These are phyloP conservation scores for Spisula subtruncata DNA, from an alignment of 2,888 invertebrate genomes.

Conservation along the genomic window DNA sequence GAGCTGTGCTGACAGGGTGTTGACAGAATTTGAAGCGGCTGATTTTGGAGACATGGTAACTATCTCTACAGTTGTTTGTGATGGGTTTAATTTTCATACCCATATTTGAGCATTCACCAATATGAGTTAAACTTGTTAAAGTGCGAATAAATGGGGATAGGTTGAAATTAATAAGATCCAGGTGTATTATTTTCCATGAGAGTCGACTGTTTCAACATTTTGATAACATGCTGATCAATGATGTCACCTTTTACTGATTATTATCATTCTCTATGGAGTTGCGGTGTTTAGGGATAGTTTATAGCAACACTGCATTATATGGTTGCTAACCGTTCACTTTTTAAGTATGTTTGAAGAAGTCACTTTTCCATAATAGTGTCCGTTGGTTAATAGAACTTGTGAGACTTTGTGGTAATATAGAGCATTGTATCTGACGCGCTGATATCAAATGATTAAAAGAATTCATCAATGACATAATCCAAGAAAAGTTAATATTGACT, in stretches of 20 bases:
- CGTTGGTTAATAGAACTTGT: neutral
- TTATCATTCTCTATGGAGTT: too few relatives aligned
- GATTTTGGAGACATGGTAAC: conserved; percentile 95
- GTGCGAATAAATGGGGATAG: too few relatives aligned
- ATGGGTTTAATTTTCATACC: too few relatives aligned
- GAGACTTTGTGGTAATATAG: neutral
- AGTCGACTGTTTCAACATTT: too few relatives aligned
- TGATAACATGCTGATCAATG: too few relatives aligned
- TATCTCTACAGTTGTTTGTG: too few relatives aligned
- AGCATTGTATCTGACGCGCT: too few relatives aligned
- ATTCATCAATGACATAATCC: neutral
- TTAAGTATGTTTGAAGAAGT: neutral
- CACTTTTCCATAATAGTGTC: neutral
- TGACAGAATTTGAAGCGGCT: conserved; percentile 96
- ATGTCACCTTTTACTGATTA: too few relatives aligned
- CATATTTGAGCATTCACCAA: too few relatives aligned
- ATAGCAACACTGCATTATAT: neutral
- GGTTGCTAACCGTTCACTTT: neutral
- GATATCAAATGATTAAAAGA: neutral
- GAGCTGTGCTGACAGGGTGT: conserved; percentile 91
- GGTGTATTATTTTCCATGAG: too few relatives aligned
- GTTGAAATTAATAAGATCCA: too few relatives aligned
- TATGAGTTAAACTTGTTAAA: too few relatives aligned
- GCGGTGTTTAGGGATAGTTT: neutral
- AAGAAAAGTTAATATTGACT: neutral